These are phyloP conservation scores for Chrysochloris asiatica DNA, from an alignment of 2,113 vertebrate species.

Conservation along the genomic window DNA sequence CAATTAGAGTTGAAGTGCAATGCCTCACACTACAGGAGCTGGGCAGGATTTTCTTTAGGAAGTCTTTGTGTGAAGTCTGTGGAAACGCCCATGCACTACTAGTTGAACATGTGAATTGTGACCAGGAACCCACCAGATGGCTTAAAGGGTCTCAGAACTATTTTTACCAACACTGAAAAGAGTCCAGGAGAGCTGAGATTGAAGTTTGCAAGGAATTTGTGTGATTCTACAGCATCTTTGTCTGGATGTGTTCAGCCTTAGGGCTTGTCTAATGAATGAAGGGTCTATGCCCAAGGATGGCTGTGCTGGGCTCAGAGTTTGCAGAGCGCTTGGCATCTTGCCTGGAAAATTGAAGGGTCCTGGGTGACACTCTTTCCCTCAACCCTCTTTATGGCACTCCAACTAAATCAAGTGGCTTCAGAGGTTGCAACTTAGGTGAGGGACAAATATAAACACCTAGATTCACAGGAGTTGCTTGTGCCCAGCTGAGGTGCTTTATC, in stretches of 20 bases:
- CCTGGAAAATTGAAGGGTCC: constrained; percentile 29
- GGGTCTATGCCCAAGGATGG: not conserved
- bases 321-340: not conserved
- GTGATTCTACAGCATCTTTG: not conserved
- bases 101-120: not conserved
- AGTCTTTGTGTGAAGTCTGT: not conserved
- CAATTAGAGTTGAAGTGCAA: not conserved
- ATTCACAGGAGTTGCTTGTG: not conserved
- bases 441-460: not conserved
- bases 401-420: constrained; percentile 1
- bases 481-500: not conserved
- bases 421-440: constrained; percentile 16
- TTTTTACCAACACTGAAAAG: not conserved
- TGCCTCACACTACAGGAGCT: not conserved
- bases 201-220: not conserved
- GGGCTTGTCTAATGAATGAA: not conserved
- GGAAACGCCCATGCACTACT: not conserved
- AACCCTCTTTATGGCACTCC: not conserved
- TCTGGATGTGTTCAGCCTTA: not conserved
- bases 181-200: too few species aligned
- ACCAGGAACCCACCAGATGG: not conserved
- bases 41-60: not conserved
- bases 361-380: not conserved
- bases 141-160: not conserved
- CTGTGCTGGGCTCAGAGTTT: too few species aligned